A percentile compares a stretch with the other conserved stretches of the same genome.
Conservation (phyloP, 2,888 invertebrate species). For the Mythimna lalbum region DNA sequence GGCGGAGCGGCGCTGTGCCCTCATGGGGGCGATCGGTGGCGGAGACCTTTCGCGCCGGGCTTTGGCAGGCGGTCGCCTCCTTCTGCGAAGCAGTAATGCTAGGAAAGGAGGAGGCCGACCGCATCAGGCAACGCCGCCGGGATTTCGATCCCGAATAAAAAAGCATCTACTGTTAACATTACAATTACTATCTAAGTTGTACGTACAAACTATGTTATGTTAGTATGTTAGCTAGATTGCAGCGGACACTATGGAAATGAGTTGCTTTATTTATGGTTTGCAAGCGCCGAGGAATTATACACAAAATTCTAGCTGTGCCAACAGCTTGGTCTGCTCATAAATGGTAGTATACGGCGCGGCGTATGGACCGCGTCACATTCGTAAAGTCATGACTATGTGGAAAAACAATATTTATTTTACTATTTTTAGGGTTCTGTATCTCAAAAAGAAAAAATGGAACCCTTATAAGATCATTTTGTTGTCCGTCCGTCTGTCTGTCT, state of each 20-base stretch:
- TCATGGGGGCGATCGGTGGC: too few species aligned
- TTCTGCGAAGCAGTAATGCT: too few species aligned
- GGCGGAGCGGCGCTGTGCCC: too few species aligned
- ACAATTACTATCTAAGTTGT: neutral
- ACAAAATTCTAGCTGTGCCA: neutral
- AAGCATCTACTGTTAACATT: neutral
- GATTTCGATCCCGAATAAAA: too few species aligned
- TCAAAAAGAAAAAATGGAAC: too few species aligned
- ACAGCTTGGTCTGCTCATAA: neutral
- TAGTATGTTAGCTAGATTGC: neutral
- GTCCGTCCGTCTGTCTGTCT: too few species aligned
- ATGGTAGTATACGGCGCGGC: neutral
- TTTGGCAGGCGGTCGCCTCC: too few species aligned
- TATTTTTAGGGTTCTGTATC: too few species aligned
- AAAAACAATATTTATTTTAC: neutral
- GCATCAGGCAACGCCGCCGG: too few species aligned
- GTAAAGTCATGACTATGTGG: neutral
- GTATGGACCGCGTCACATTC: neutral
- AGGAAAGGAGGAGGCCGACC: too few species aligned
- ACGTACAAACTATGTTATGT: neutral
- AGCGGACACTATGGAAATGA: conserved; percentile 27
- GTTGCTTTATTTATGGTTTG: conserved; percentile 13
- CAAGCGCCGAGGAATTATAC: conserved; percentile 5
- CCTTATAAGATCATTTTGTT: too few species aligned
- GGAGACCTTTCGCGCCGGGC: too few species aligned